Percentiles rank a stretch among this genome's conserved stretches.
phyloP scores from a whole-genome alignment of 2,797 vertebrate genomes.

The Manis crassicaudata region DNA sequence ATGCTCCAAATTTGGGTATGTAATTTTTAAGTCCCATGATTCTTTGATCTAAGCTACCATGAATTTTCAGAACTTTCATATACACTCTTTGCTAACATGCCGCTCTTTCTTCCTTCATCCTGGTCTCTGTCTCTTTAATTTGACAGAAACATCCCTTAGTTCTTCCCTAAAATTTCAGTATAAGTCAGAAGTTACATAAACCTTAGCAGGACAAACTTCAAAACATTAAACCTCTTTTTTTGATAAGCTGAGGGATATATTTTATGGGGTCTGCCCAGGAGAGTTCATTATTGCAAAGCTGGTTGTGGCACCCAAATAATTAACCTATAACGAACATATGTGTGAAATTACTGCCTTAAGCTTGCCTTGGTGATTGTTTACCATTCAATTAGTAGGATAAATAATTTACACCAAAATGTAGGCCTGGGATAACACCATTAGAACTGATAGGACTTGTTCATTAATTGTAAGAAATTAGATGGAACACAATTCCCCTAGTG shows the following conservation, averaged over 20 bases:
- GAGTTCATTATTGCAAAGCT: slow-evolving; percentile 80
- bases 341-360: slow-evolving; percentile 84
- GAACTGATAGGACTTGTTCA: slow-evolving; percentile 82
- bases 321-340: slow-evolving; percentile 83
- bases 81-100: neutral
- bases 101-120: neutral
- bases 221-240: slow-evolving; percentile 56
- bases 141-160: neutral
- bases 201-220: slow-evolving; percentile 67
- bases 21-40: neutral
- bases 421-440: slow-evolving; percentile 82
- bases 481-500: slow-evolving; percentile 81
- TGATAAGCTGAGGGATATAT: slow-evolving; percentile 80
- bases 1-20: neutral
- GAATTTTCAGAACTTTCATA: slow-evolving; percentile 23
- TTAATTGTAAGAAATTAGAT: slow-evolving; percentile 86
- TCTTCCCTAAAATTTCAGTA: slow-evolving; percentile 30
- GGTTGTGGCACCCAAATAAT: slow-evolving; percentile 84
- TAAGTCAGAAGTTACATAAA: slow-evolving; percentile 50
- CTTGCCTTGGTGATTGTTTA: slow-evolving; percentile 83
- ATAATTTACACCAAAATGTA: slow-evolving; percentile 87
- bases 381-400: slow-evolving; percentile 87
- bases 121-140: neutral
- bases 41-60: neutral
- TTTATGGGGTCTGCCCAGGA: slow-evolving; percentile 83